Conservation (phyloP, 53 echinoderm and acorn worm genomes). For the Luidia sarsii region DNA sequence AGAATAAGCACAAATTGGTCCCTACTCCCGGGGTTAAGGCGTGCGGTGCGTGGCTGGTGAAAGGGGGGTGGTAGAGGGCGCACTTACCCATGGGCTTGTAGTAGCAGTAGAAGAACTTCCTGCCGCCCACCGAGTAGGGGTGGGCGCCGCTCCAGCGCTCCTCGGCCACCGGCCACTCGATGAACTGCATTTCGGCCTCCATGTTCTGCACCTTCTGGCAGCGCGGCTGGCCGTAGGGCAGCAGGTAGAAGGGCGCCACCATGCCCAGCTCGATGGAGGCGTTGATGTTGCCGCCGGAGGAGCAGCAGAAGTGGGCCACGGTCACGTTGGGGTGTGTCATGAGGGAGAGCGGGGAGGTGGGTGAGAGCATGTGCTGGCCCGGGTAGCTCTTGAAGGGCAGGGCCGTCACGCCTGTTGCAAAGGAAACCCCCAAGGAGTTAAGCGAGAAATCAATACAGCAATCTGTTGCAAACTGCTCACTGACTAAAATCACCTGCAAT, state of each 20-base stretch:
- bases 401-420: constrained; percentile 23
- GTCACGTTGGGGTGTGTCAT: constrained; percentile 29
- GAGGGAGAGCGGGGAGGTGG: constrained; percentile 23
- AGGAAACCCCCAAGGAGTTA: too few relatives aligned
- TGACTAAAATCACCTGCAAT: too few relatives aligned
- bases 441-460: too few relatives aligned
- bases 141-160: constrained; percentile 30
- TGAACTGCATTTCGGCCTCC: constrained; percentile 35
- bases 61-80: neutral
- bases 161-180: constrained; percentile 43
- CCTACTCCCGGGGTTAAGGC: too few relatives aligned
- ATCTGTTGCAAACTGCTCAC: too few relatives aligned
- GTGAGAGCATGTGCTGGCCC: neutral
- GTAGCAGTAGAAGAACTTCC: constrained; percentile 53
- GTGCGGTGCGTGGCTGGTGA: neutral
- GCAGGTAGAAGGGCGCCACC: constrained; percentile 36
- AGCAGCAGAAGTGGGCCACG: constrained; percentile 53
- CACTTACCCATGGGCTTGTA: constrained; percentile 47
- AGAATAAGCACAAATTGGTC: too few relatives aligned
- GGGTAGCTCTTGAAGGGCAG: constrained; percentile 16
- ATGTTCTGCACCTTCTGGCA: constrained; percentile 53
- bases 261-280: constrained; percentile 36
- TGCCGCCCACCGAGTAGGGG: constrained; percentile 37
- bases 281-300: constrained; percentile 32
- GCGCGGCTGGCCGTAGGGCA: constrained; percentile 44